A percentile compares a stretch with the other conserved stretches of the same genome.
These are phyloP conservation scores for Macropodus opercularis DNA, from an alignment of 2,797 vertebrate genomes.

Conservation along the genomic window DNA sequence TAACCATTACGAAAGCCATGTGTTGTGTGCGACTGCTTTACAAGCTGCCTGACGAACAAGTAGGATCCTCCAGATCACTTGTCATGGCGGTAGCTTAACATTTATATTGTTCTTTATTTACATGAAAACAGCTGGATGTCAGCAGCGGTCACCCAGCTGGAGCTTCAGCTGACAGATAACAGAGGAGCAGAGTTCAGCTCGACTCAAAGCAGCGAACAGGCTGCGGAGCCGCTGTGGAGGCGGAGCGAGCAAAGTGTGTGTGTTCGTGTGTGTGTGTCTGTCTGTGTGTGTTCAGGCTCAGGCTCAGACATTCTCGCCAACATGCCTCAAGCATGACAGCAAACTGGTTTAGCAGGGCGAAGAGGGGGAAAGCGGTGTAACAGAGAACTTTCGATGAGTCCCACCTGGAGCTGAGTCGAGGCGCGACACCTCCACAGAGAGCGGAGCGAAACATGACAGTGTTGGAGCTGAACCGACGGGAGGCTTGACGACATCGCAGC, in stretches of 20 bases:
- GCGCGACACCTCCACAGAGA: not conserved
- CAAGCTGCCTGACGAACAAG: not conserved
- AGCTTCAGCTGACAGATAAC: constrained; percentile 5
- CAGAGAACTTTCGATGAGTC: constrained; percentile 18
- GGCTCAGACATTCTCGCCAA: constrained; percentile 36
- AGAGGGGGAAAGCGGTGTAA: constrained; percentile 7
- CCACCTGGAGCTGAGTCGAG: constrained; percentile 28
- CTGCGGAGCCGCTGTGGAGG: constrained; percentile 41
- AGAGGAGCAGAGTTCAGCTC: constrained; percentile 28
- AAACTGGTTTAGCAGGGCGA: constrained; percentile 73
- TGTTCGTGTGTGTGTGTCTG: too few species aligned
- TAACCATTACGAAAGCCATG: not conserved
- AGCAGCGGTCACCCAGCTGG: not conserved
- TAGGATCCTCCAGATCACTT: not conserved
- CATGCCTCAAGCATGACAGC: constrained; percentile 70
- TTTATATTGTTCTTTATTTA: not conserved
- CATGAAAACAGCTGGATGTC: not conserved
- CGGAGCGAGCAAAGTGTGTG: constrained; percentile 45
- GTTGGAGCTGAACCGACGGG: constrained; percentile 17
- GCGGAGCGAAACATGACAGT: constrained; percentile 35
- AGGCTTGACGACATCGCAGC: constrained; percentile 18
- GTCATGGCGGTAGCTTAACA: not conserved
- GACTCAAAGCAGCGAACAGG: not conserved
- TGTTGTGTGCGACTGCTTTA: not conserved
- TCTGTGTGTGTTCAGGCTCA: not conserved